phyloP scores from a whole-genome alignment of 2,113 vertebrate species.

The Oreocharis arfaki region DNA sequence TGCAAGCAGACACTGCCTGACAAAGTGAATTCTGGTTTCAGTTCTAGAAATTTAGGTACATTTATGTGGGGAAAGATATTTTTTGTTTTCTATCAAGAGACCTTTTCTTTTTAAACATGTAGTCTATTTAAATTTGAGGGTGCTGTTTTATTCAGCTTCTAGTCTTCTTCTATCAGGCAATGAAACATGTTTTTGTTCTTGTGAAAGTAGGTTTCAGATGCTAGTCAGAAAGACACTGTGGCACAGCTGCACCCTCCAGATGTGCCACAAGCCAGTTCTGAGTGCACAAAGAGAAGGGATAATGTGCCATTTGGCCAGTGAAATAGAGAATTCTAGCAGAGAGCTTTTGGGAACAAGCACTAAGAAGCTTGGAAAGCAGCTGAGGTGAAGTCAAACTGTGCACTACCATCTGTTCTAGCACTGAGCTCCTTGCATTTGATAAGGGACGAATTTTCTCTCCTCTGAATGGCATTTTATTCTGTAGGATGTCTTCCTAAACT shows the following conservation, averaged over 20 bases:
- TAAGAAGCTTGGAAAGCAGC: background rate
- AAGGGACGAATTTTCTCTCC: background rate
- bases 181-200: background rate
- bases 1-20: background rate
- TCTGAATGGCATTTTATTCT: background rate
- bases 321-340: background rate
- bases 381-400: constrained; percentile 4
- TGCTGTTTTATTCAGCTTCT: background rate
- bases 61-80: background rate
- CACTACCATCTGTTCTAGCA: constrained; percentile 8
- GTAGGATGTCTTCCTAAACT: background rate
- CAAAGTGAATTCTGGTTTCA: background rate
- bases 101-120: background rate
- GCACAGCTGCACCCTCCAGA: constrained; percentile 13
- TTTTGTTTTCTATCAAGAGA: background rate
- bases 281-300: background rate
- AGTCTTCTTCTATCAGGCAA: background rate
- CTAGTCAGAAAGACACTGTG: background rate
- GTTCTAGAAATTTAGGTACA: background rate
- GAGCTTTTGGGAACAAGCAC: background rate
- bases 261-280: background rate
- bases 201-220: background rate
- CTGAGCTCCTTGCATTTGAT: background rate
- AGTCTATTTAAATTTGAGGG: background rate
- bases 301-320: background rate